phyloP scores from a whole-genome alignment of 2,797 vertebrate genomes.

The Chelon auratus region DNA sequence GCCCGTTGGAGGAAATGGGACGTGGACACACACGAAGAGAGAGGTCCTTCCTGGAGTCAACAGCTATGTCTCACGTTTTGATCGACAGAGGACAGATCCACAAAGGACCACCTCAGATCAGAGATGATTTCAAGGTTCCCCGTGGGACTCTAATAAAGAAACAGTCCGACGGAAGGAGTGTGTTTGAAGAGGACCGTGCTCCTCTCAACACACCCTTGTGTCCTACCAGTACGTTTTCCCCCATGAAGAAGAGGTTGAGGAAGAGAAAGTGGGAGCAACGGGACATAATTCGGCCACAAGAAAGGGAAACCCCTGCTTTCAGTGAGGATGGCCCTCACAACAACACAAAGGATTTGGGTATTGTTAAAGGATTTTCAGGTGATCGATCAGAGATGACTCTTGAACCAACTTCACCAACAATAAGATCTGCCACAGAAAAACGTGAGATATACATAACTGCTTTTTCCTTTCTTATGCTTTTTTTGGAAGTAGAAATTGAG shows the following conservation, averaged over 20 bases:
- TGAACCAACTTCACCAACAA: constrained; percentile 9
- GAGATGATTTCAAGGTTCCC: neutral
- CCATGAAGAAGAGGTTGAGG: constrained; percentile 50
- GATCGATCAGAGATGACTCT: constrained; percentile 3
- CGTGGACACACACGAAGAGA: constrained; percentile 7
- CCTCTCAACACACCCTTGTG: neutral
- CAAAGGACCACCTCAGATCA: neutral
- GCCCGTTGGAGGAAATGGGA: neutral
- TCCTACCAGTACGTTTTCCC: constrained; percentile 40
- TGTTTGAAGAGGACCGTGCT: neutral
- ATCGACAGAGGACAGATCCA: neutral
- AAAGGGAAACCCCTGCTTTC: constrained; percentile 5
- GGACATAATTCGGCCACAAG: neutral
- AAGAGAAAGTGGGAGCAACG: constrained; percentile 49
- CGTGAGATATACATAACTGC: constrained; percentile 30
- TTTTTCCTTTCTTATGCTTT: neutral
- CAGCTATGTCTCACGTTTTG: neutral
- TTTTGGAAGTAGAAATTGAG: neutral
- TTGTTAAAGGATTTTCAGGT: neutral
- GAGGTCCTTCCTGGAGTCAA: constrained; percentile 43
- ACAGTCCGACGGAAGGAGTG: neutral
- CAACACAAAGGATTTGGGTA: neutral
- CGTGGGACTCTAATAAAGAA: constrained; percentile 41
- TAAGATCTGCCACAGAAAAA: constrained; percentile 45
- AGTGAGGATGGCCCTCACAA: constrained; percentile 26